Conservation (phyloP, 2,888 invertebrate species). For the Pyrrhosoma nymphula region DNA sequence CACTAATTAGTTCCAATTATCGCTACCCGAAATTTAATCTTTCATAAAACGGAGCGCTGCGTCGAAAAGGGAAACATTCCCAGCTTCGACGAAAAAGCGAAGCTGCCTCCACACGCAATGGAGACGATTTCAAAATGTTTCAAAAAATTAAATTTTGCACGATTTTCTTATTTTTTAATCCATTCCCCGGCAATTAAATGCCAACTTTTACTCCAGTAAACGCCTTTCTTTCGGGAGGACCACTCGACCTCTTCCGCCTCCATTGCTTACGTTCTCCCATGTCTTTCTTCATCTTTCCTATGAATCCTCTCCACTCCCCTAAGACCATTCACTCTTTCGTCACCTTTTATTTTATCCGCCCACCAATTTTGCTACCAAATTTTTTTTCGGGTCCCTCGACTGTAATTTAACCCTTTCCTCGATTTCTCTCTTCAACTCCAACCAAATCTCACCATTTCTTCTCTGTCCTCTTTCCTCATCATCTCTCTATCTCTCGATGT, state of each 20-base stretch:
- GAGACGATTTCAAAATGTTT: background rate
- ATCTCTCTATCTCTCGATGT: background rate
- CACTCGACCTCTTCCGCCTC: background rate
- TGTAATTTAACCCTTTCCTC: conserved; percentile 6
- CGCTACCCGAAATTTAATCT: conserved; percentile 1
- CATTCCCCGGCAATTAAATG: background rate
- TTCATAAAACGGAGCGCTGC: background rate
- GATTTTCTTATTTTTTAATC: background rate
- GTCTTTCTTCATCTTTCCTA: background rate
- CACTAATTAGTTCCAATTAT: background rate
- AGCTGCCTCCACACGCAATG: background rate
- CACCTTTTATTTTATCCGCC: background rate
- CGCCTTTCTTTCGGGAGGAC: background rate
- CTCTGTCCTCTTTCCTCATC: background rate
- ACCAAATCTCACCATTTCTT: background rate
- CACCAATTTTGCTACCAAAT: background rate
- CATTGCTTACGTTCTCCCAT: background rate
- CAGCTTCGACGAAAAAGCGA: background rate
- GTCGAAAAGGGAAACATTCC: background rate
- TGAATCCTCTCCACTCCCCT: conserved; percentile 1
- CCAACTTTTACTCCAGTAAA: background rate
- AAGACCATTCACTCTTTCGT: background rate
- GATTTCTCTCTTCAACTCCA: background rate
- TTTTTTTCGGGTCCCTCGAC: background rate
- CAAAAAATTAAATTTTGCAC: background rate